Evolutionary conservation across 2,888 invertebrate genomes (phyloP).

Genomic region (Pristionchus japonicus): DNA sequence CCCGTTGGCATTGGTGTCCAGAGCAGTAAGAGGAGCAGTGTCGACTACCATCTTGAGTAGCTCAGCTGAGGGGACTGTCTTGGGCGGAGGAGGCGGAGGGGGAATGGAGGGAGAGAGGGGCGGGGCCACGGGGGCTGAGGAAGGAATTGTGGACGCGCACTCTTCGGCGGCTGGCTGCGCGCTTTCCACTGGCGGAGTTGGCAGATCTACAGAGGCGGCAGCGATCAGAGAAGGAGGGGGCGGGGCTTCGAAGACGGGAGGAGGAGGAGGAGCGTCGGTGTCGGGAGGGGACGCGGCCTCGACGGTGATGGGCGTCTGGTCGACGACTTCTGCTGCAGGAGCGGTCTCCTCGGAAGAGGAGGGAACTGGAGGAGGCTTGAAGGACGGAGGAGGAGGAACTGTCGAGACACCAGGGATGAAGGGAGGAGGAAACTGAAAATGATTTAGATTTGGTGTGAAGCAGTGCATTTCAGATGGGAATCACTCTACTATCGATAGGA

Average conservation of each 20-base stretch:
- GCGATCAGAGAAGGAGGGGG: conserved; percentile 1
- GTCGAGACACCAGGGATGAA: conserved; percentile 38
- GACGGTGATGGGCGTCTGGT: background rate
- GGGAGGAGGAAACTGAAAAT: conserved; percentile 35
- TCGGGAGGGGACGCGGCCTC: background rate
- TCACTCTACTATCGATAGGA: too few species aligned
- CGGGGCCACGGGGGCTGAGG: background rate
- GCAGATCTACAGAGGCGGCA: background rate
- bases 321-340: background rate
- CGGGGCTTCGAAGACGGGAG: conserved; percentile 27
- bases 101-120: background rate
- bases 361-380: conserved; percentile 47
- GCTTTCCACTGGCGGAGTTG: background rate
- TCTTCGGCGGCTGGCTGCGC: background rate
- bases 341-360: background rate
- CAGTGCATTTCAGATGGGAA: background rate
- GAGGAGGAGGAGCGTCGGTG: conserved; percentile 21
- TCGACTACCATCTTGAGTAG: conserved; percentile 24
- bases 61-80: background rate
- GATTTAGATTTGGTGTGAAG: background rate
- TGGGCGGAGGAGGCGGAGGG: conserved; percentile 31
- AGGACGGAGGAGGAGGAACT: conserved; percentile 44
- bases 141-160: conserved; percentile 4
- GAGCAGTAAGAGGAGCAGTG: conserved; percentile 41
- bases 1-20: conserved; percentile 31